These are phyloP conservation scores for Lithophane semibrunnea DNA, from an alignment of 2,888 invertebrate genomes.

Conservation along the genomic window DNA sequence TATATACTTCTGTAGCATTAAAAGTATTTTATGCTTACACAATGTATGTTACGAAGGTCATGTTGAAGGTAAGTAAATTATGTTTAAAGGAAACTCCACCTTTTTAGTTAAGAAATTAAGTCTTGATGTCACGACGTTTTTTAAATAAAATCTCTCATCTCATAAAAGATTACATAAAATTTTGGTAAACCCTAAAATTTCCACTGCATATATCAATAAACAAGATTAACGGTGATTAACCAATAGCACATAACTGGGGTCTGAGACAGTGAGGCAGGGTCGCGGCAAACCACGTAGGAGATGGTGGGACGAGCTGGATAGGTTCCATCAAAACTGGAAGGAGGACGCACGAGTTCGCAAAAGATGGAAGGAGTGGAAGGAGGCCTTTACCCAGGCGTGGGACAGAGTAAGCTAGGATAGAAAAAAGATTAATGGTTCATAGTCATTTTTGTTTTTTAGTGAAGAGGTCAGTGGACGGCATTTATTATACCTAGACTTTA, in stretches of 20 bases:
- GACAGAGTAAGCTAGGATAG: no score
- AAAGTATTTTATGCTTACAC: constrained; percentile 14
- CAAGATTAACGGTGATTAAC: neutral
- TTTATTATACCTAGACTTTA: neutral
- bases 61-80: neutral
- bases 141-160: no score
- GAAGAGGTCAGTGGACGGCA: neutral
- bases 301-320: no score
- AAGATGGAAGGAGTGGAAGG: no score
- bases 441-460: neutral
- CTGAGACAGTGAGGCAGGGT: no score
- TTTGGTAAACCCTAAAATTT: neutral
- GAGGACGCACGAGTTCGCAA: no score
- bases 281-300: no score
- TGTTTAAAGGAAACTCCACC: neutral
- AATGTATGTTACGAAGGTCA: constrained; percentile 9
- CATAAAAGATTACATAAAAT: neutral
- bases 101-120: neutral
- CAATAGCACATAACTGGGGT: no score
- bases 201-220: neutral
- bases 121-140: neutral
- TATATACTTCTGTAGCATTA: constrained; percentile 28
- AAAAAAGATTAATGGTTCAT: no score
- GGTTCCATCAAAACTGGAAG: no score
- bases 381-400: no score